Evolutionary conservation across 1,140 invertebrate genomes (phyloP).

Genomic region (Nephotettix cincticeps): DNA sequence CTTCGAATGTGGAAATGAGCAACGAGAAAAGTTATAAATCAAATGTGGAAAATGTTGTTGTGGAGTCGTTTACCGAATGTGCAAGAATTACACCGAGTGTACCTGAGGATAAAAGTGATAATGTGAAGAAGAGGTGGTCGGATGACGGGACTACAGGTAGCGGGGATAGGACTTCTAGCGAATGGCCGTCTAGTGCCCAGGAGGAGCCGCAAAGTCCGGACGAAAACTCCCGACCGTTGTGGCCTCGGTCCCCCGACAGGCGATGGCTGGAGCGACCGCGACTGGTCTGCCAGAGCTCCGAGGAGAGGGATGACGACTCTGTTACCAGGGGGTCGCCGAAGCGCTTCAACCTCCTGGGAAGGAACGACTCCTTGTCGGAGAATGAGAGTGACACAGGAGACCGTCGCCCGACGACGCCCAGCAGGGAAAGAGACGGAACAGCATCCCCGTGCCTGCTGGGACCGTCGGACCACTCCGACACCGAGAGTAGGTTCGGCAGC

Average conservation of each 20-base stretch:
- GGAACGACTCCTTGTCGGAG: slow-evolving; percentile 57
- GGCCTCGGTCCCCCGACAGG: slow-evolving; percentile 13
- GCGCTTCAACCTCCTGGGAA: slow-evolving; percentile 37
- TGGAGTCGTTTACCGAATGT: not conserved
- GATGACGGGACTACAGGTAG: slow-evolving; percentile 24
- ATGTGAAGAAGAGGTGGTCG: slow-evolving; percentile 19
- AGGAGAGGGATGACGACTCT: slow-evolving; percentile 63
- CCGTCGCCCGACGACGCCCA: slow-evolving; percentile 37
- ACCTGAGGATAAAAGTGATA: not conserved
- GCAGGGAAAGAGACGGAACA: slow-evolving; percentile 36
- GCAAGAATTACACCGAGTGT: not conserved
- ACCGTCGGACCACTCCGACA: slow-evolving; percentile 55
- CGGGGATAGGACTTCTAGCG: slow-evolving; percentile 35
- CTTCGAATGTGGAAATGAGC: not conserved
- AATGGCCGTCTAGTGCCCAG: slow-evolving; percentile 35
- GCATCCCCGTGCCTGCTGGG: slow-evolving; percentile 43
- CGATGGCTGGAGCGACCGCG: slow-evolving; percentile 46
- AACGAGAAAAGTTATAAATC: not conserved
- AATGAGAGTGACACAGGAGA: slow-evolving; percentile 53
- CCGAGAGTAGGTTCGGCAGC: slow-evolving; percentile 48
- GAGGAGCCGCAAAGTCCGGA: slow-evolving; percentile 56
- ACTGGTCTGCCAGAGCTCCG: slow-evolving; percentile 67
- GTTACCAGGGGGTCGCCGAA: slow-evolving; percentile 20
- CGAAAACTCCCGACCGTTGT: slow-evolving; percentile 30
- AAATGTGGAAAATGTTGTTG: not conserved